Evolutionary conservation across 2,797 vertebrate species (phyloP).

Genomic region (Champsocephalus gunnari): DNA sequence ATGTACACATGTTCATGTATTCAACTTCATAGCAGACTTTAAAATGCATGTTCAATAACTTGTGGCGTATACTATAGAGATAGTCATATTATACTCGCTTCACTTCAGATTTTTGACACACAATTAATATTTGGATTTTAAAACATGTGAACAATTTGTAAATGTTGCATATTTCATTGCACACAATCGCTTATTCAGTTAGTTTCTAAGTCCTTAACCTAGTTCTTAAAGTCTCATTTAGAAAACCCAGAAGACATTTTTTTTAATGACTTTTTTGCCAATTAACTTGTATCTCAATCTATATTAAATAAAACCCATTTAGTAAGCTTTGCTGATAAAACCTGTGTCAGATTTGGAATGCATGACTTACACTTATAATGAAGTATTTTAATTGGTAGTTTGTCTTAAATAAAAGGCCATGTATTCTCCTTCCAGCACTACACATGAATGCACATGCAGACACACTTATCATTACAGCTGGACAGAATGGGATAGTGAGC

Average conservation of each 20-base stretch:
- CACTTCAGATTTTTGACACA: no score
- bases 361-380: not conserved
- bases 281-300: no score
- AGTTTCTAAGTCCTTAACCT: no score
- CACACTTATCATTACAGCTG: constrained; percentile 1
- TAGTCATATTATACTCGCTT: not conserved
- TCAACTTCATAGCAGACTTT: constrained; percentile 20
- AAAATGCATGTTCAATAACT: constrained; percentile 7
- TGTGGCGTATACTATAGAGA: not conserved
- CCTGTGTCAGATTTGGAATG: not conserved
- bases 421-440: not conserved
- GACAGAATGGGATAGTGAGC: constrained; percentile 31
- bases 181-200: no score
- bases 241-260: no score
- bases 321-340: no score
- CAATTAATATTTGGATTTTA: no score
- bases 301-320: not conserved
- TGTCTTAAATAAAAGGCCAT: not conserved
- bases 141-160: no score
- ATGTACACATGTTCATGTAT: constrained; percentile 30
- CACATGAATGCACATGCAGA: not conserved
- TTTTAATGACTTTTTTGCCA: no score
- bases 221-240: no score
- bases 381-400: not conserved
- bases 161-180: no score